These are phyloP conservation scores for Echeneis naucrates DNA, from an alignment of 2,797 vertebrate species.

Conservation along the genomic window DNA sequence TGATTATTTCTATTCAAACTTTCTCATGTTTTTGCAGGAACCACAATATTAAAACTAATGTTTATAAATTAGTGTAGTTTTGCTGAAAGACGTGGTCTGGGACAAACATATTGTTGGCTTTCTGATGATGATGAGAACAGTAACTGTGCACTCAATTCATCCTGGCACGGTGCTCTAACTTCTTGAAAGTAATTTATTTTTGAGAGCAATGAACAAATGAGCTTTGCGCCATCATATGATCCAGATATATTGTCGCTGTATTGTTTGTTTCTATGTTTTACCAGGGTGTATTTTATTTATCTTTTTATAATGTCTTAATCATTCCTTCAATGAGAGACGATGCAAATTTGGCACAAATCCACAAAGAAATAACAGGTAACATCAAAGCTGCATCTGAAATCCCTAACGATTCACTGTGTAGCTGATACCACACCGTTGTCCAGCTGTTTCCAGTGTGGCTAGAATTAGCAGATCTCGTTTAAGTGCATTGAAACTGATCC, in stretches of 20 bases:
- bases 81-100: neutral
- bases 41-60: neutral
- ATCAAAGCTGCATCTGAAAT: neutral
- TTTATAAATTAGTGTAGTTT: neutral
- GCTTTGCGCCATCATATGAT: neutral
- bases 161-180: neutral
- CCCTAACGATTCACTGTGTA: neutral
- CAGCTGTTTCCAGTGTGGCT: constrained; percentile 1
- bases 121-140: neutral
- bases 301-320: neutral
- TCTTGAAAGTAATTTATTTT: neutral
- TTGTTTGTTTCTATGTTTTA: neutral
- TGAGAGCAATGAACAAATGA: neutral
- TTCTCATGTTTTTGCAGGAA: neutral
- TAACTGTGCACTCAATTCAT: neutral
- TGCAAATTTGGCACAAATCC: neutral
- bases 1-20: neutral
- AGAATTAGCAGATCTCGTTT: neutral
- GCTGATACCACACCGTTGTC: neutral
- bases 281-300: too few relatives aligned
- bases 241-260: neutral
- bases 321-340: constrained; percentile 10
- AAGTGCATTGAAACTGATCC: neutral
- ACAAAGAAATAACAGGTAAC: neutral
- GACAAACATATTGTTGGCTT: neutral